These are phyloP conservation scores for Hirundo rustica DNA, from an alignment of 2,797 vertebrate species.

Conservation along the genomic window DNA sequence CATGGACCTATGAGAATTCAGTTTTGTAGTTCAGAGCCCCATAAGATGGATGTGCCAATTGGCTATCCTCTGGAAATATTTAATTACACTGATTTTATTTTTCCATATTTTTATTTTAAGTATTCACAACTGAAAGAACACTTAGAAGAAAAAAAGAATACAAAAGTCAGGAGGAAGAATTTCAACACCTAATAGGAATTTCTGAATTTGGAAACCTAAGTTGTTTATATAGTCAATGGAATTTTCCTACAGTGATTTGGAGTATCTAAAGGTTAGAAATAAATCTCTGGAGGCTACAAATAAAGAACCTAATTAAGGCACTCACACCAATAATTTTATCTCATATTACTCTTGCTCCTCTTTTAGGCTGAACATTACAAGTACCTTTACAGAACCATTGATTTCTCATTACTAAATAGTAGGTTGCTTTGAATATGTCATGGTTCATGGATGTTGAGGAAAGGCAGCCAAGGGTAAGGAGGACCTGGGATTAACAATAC, in stretches of 20 bases:
- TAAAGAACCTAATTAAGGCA: not conserved
- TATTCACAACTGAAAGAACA: not conserved
- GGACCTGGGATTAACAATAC: not conserved
- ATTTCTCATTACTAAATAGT: not conserved
- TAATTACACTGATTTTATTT: not conserved
- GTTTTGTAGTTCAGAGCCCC: not conserved
- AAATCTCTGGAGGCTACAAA: not conserved
- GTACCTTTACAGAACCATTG: not conserved
- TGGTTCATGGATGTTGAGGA: not conserved
- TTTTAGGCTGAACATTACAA: not conserved
- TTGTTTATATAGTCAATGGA: not conserved
- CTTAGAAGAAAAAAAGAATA: not conserved
- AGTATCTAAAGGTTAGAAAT: not conserved
- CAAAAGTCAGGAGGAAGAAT: not conserved
- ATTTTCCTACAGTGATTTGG: not conserved
- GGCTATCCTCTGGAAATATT: not conserved
- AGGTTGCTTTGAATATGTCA: not conserved
- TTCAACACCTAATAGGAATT: not conserved
- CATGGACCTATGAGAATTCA: accelerated
- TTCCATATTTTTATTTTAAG: not conserved
- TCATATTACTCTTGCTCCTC: not conserved
- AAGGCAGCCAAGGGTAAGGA: not conserved
- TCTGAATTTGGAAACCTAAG: not conserved
- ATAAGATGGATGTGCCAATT: not conserved
- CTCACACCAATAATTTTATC: not conserved